Base-by-base conservation (phyloP, 2,888 invertebrate species). In the Monoplex corrugatus region DNA sequence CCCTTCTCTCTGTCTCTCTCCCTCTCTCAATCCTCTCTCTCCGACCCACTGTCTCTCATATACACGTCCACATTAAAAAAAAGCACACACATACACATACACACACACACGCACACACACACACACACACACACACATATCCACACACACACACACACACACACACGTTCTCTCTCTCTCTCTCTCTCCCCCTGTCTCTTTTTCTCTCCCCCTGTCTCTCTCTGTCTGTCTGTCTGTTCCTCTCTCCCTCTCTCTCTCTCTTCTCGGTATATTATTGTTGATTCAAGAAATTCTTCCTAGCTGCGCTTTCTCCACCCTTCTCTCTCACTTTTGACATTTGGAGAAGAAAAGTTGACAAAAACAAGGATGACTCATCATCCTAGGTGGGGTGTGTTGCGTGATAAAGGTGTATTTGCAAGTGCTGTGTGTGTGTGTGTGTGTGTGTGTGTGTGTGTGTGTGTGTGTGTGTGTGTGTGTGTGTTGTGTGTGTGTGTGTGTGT, bases 291-390 rank as follows among this genome's bases (percentile, higher is more conserved):
- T 10, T 68, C 68, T 68, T n/a, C n/a, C 68, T 68, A 19, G 5
- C 68, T 68, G 28, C n/a, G 5, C 68, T 68, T n/a, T 23, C 68
- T 35, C 38, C 38, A 2, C 32, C 38, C 38, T 32, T 78, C 78
- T 78, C 78, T 78, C 78, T 78, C 78, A 38, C 78, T 78, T 38
- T 78, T n/a, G n/a, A n/a, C n/a, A n/a, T n/a, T n/a, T n/a, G n/a
- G n/a, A n/a, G n/a, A n/a, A n/a, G n/a, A n/a, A n/a, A n/a, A n/a
- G n/a, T n/a, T n/a, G n/a, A n/a, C n/a, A n/a, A n/a, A n/a, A n/a
- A n/a, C n/a, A n/a, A n/a, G n/a, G n/a, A n/a, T n/a, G n/a, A n/a
- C n/a, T n/a, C n/a, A n/a, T n/a, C n/a, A n/a, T n/a, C n/a, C n/a
- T n/a, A n/a, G n/a, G n/a, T n/a, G n/a, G n/a, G n/a, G n/a, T n/a